Evolutionary conservation across 2,797 vertebrate species (phyloP).

Genomic region (Oceanodroma leucorhoa): DNA sequence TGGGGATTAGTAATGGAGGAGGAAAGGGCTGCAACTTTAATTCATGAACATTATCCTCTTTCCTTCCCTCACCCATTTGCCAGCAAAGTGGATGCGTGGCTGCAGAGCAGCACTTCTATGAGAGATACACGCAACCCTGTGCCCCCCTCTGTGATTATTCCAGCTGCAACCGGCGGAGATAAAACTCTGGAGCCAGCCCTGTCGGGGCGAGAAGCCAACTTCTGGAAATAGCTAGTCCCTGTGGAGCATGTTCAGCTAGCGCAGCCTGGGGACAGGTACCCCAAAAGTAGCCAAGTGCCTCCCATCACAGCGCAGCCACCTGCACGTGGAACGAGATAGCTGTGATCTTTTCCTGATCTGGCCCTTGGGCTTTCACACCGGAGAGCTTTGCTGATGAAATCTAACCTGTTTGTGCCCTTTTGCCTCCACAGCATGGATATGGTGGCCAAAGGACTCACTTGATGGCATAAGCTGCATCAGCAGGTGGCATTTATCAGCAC

Average conservation of each 20-base stretch:
- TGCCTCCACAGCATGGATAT: neutral
- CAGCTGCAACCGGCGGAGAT: neutral
- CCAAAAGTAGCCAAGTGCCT: neutral
- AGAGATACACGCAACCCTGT: neutral
- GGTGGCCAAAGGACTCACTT: neutral
- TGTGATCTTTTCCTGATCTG: neutral
- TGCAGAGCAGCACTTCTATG: neutral
- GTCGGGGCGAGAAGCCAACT: neutral
- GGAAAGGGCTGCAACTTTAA: constrained; percentile 12
- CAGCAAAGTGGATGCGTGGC: neutral
- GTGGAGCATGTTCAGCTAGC: neutral
- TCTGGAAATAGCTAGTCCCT: neutral
- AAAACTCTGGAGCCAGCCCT: neutral
- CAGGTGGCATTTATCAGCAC: neutral
- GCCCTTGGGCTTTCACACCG: rapidly evolving
- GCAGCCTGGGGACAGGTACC: rapidly evolving
- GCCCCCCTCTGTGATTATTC: neutral
- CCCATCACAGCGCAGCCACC: neutral
- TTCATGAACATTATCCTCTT: constrained; percentile 34
- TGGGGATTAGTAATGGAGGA: constrained; percentile 25
- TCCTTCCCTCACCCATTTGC: neutral
- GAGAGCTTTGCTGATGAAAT: neutral
- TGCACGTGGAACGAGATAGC: rapidly evolving
- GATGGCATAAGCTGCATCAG: neutral
- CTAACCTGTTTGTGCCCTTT: neutral